Percentiles rank a stretch among this genome's conserved stretches.
These are phyloP conservation scores for Helostoma temminkii DNA, from an alignment of 2,797 vertebrate genomes.

Conservation along the genomic window DNA sequence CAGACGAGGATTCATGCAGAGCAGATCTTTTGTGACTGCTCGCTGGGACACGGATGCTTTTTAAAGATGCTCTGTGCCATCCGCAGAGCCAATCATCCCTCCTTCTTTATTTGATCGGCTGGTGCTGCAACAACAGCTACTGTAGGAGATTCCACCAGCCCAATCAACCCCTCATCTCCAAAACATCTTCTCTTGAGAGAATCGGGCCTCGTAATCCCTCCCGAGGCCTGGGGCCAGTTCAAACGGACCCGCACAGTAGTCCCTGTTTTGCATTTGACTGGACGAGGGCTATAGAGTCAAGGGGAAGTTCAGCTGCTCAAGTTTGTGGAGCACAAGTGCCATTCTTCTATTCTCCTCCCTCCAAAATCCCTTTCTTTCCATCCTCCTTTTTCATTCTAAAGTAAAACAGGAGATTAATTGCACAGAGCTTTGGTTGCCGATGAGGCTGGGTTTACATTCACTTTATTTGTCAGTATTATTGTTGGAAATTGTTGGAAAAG, in stretches of 20 bases:
- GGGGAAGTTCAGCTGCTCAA: slow-evolving; percentile 44
- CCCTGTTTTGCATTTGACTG: slow-evolving; percentile 61
- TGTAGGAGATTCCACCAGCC: slow-evolving; percentile 60
- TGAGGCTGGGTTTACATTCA: slow-evolving; percentile 36
- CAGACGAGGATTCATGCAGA: slow-evolving; percentile 59
- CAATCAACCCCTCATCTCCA: slow-evolving; percentile 58
- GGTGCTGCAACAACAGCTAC: slow-evolving; percentile 56
- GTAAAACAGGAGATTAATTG: slow-evolving; percentile 58
- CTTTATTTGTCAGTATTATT: slow-evolving; percentile 53
- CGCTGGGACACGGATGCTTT: slow-evolving; percentile 70
- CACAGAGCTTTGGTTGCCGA: slow-evolving; percentile 43
- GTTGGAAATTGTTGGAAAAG: slow-evolving; percentile 49
- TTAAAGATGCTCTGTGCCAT: slow-evolving; percentile 69
- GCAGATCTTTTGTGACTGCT: slow-evolving; percentile 69
- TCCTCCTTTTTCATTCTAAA: slow-evolving; percentile 27
- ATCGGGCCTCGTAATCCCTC: slow-evolving; percentile 63
- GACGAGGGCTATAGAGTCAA: slow-evolving; percentile 45
- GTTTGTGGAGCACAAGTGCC: slow-evolving; percentile 18
- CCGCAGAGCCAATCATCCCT: slow-evolving; percentile 57
- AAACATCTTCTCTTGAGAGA: slow-evolving; percentile 58
- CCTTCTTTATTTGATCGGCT: slow-evolving; percentile 68
- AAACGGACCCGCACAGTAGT: slow-evolving; percentile 56
- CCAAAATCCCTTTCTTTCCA: slow-evolving; percentile 8
- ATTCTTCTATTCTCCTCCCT: slow-evolving; percentile 36
- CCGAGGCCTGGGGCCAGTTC: slow-evolving; percentile 51